Conservation (phyloP, 2,888 invertebrate genomes). For the Mechanitis messenoides region DNA sequence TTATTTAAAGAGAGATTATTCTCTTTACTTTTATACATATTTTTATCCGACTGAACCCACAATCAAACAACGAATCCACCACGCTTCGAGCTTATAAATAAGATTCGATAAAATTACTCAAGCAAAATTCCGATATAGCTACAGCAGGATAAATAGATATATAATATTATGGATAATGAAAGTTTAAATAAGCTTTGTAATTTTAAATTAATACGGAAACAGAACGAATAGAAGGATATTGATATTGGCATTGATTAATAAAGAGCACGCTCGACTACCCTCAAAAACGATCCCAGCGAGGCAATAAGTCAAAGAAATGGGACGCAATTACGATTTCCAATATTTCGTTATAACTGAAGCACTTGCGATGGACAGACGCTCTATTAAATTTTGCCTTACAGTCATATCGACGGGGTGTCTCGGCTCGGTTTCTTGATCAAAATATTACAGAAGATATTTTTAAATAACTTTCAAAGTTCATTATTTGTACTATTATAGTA, state of each 20-base stretch:
- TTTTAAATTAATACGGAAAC: constrained; percentile 6
- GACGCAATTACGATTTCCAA: constrained; percentile 39
- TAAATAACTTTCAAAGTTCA: too few species aligned
- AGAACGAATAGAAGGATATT: constrained; percentile 12
- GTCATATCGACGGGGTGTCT: constrained; percentile 29
- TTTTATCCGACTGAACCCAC: too few species aligned
- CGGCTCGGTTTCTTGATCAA: constrained; percentile 25
- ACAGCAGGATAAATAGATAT: too few species aligned
- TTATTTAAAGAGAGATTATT: too few species aligned
- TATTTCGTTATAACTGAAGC: constrained; percentile 30
- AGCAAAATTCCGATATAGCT: too few species aligned
- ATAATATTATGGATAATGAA: too few species aligned
- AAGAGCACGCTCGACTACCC: constrained; percentile 18
- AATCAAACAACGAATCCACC: too few species aligned
- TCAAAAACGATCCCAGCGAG: constrained; percentile 22
- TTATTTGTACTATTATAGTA: too few species aligned
- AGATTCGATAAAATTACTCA: too few species aligned
- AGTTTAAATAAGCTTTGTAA: too few species aligned
- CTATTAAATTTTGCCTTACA: constrained; percentile 47
- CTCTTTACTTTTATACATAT: too few species aligned
- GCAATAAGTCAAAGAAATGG: constrained; percentile 34
- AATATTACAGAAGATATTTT: constrained; percentile 5
- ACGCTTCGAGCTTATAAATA: too few species aligned
- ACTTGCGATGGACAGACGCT: constrained; percentile 40
- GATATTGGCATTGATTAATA: constrained; percentile 19